phyloP scores from a whole-genome alignment of 2,113 vertebrate genomes.

The Tragelaphus scriptus region DNA sequence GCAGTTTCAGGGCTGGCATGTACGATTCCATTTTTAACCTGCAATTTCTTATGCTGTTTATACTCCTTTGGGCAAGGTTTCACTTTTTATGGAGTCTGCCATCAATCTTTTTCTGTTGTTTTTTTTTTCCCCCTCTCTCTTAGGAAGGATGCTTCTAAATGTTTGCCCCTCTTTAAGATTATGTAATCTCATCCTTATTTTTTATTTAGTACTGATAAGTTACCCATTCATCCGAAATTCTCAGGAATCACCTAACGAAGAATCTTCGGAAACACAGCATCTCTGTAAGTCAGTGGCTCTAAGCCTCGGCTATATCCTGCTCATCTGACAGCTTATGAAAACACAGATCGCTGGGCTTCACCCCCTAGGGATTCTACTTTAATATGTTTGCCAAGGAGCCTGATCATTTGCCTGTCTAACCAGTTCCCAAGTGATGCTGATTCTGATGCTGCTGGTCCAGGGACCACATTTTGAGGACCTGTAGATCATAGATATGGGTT shows the following conservation, averaged over 20 bases:
- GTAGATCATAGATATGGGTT: background rate
- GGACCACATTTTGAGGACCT: background rate
- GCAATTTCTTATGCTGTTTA: background rate
- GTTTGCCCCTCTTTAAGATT: background rate
- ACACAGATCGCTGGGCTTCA: background rate
- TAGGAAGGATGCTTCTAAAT: background rate
- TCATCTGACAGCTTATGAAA: background rate
- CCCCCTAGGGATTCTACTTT: background rate
- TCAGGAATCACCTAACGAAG: background rate
- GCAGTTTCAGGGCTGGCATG: background rate
- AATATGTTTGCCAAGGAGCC: background rate
- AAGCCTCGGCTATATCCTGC: fast-evolving
- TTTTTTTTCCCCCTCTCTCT: background rate
- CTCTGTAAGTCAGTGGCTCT: background rate
- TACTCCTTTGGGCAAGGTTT: background rate
- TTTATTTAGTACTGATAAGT: background rate
- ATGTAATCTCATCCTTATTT: background rate
- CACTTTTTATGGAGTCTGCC: background rate
- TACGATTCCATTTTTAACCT: background rate
- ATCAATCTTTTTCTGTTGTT: background rate
- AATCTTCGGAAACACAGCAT: background rate
- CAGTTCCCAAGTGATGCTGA: too few species aligned
- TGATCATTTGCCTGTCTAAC: background rate
- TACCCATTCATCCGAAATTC: background rate
- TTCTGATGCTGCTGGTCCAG: background rate